These are phyloP conservation scores for Lasioglossum oenotherae DNA, from an alignment of 2,888 invertebrate genomes.

Conservation along the genomic window DNA sequence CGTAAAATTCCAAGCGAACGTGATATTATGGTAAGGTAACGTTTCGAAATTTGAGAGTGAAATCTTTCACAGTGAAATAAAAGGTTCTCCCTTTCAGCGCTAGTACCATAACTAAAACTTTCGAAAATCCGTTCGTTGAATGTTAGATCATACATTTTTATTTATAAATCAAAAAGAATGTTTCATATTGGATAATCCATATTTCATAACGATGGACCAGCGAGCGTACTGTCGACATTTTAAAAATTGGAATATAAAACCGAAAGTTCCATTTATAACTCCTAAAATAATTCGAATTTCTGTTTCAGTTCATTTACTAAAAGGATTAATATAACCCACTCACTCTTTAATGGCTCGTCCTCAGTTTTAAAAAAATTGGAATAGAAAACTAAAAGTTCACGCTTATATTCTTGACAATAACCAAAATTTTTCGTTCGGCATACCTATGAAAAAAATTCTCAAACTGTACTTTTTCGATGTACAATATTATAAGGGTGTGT, in stretches of 20 bases:
- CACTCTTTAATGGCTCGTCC: too few relatives aligned
- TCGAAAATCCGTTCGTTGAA: neutral
- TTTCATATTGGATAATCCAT: too few relatives aligned
- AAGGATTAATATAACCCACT: neutral
- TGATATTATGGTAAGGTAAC: neutral
- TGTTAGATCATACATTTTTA: neutral
- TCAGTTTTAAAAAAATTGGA: neutral
- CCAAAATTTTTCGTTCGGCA: neutral
- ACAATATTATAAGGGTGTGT: too few relatives aligned
- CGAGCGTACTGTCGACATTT: neutral
- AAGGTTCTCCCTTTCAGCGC: neutral
- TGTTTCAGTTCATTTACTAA: neutral
- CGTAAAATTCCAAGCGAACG: neutral
- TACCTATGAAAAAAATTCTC: neutral
- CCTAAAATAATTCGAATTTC: neutral
- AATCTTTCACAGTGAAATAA: neutral
- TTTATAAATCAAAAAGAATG: neutral
- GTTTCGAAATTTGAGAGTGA: neutral
- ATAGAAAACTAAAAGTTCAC: too few relatives aligned
- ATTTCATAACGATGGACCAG: too few relatives aligned
- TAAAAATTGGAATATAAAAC: neutral
- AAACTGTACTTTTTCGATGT: neutral
- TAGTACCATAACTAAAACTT: neutral
- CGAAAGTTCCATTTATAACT: neutral
- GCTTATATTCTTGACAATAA: neutral